Evolutionary conservation across 2,797 vertebrate species (phyloP).

Genomic region (Pristis pectinata): DNA sequence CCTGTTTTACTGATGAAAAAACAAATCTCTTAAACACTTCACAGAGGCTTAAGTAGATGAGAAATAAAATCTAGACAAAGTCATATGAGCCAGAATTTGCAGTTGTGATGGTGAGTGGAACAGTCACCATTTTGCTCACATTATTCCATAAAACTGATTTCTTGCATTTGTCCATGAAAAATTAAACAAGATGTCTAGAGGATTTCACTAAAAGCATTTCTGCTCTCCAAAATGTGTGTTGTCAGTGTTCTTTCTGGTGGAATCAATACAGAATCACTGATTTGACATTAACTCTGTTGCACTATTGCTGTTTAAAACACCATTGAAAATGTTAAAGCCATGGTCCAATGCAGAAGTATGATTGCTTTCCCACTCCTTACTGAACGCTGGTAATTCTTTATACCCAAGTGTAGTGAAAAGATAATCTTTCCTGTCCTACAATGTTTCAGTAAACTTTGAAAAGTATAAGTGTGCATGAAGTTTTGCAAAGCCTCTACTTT

Average conservation of each 20-base stretch:
- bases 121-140: no score
- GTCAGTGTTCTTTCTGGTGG: no score
- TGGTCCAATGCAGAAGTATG: neutral
- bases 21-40: neutral
- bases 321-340: no score
- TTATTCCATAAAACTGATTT: no score
- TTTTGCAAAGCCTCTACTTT: neutral
- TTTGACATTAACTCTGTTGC: no score
- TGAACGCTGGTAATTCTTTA: neutral
- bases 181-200: no score
- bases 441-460: neutral
- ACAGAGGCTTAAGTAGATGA: neutral
- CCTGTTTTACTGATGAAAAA: neutral
- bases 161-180: no score
- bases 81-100: neutral
- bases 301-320: no score
- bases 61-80: neutral
- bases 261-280: no score
- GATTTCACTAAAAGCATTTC: no score
- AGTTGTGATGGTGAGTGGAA: no score
- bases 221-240: no score
- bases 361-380: neutral
- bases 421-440: neutral
- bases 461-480: neutral
- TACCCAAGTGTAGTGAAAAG: neutral